These are phyloP conservation scores for Porites cylindrica DNA, from an alignment of 92 coral and sea anemone species.

Conservation along the genomic window DNA sequence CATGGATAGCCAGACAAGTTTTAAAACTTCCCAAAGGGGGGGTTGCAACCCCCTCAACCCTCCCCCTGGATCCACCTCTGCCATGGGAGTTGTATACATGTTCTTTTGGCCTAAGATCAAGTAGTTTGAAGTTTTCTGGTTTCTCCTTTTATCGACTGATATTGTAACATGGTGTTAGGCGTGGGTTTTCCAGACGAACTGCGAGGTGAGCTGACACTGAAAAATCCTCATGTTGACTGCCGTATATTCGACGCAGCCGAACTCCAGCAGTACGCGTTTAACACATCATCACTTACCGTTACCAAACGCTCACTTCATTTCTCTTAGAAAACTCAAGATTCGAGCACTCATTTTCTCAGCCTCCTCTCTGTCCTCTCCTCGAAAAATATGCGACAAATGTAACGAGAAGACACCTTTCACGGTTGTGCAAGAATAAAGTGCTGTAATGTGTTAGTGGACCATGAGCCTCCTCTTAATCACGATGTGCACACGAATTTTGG, in stretches of 20 bases:
- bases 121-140: conserved; percentile 53
- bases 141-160: conserved; percentile 61
- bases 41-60: no score
- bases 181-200: conserved; percentile 57
- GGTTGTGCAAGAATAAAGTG: conserved; percentile 17
- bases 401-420: conserved; percentile 16
- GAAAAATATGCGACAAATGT: conserved; percentile 43
- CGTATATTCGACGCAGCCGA: conserved; percentile 60
- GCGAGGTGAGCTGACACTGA: conserved; percentile 66
- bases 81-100: conserved; percentile 33
- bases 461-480: background rate
- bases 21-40: no score
- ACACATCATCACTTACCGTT: background rate
- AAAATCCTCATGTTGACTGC: conserved; percentile 61
- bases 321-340: background rate
- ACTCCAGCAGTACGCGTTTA: conserved; percentile 19
- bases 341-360: conserved; percentile 53
- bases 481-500: conserved; percentile 16
- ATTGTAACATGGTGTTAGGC: conserved; percentile 17
- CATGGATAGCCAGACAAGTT: no score
- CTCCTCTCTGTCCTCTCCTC: conserved; percentile 44
- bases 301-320: background rate
- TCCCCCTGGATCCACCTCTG: no score
- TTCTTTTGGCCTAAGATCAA: conserved; percentile 48
- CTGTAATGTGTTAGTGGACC: conserved; percentile 18